These are phyloP conservation scores for Microctonus aethiopoides DNA, from an alignment of 2,888 invertebrate genomes.

Conservation along the genomic window DNA sequence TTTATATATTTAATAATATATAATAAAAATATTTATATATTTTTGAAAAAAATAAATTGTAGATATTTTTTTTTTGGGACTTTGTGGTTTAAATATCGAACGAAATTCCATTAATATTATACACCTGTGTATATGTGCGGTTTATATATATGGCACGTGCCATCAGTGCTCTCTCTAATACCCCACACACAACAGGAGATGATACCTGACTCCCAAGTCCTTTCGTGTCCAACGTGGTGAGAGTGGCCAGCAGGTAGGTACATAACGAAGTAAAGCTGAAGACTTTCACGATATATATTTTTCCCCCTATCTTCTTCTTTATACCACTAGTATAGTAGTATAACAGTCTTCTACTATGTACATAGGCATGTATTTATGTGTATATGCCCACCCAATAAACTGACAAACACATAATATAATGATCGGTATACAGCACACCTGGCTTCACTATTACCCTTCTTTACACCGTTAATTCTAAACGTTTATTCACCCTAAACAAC, in stretches of 20 bases:
- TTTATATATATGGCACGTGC: slow-evolving; percentile 57
- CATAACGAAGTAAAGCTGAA: slow-evolving; percentile 8
- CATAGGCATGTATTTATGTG: not conserved
- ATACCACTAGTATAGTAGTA: too few relatives aligned
- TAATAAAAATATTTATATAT: too few relatives aligned
- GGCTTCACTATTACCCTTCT: slow-evolving; percentile 15
- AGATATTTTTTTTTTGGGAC: not conserved
- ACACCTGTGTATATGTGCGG: slow-evolving; percentile 49
- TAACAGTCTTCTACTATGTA: not conserved
- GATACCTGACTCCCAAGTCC: slow-evolving; percentile 13
- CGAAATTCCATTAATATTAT: not conserved
- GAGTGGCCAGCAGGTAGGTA: slow-evolving; percentile 27
- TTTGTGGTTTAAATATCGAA: too few relatives aligned
- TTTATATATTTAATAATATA: too few relatives aligned
- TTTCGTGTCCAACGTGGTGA: slow-evolving; percentile 10
- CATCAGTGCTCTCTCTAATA: slow-evolving; percentile 47
- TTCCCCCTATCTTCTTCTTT: not conserved
- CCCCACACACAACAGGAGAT: slow-evolving; percentile 40
- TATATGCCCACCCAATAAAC: not conserved
- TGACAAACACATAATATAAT: too few relatives aligned
- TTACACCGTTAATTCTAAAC: not conserved
- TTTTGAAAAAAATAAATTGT: not conserved
- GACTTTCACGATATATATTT: slow-evolving; percentile 6
- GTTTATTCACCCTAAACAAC: slow-evolving; percentile 11
- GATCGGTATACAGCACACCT: not conserved